Base-by-base conservation (phyloP, 37 sponge, comb jelly and placozoan species). In the Cliona cf. orientalis region DNA sequence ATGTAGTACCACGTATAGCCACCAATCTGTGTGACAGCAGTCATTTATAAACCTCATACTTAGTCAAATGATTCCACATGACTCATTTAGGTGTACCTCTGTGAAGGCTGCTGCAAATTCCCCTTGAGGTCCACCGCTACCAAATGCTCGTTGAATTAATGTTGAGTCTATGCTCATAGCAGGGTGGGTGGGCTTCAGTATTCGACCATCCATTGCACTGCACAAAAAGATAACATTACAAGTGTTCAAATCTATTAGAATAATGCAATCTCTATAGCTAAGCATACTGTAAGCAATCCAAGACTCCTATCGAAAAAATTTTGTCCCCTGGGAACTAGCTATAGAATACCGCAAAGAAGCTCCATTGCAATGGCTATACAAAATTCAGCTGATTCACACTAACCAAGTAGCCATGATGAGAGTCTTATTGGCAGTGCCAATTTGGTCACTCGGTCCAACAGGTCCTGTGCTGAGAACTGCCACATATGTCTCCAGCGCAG, bases 391-490 rank as follows among this genome's bases (percentile, higher is more conserved):
- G 4, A 11, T 6, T 67, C 4, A 7, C 17, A 34, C 44, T 55
- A 42, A 87, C 82, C 93, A 92, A 33, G 89, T 92, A 3, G 87
- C 74, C 85, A 92, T 80, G 57, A 92, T 87, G 36, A 88, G 78
- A 11, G 80, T 75, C 42, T 62, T 84, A 53, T 92, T 75, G 26
- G 53, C 70, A 12, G 38, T 55, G 5, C 39, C 75, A 35, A 85
- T 45, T 37, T 60, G 49, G 49, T 93, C 94, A 55, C 88, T 76
- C 41, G 84, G 84, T 21, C 92, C 92, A 21, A 92, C 71, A 19
- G 92, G 92, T 1, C 94, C 94, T n/a, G 70, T 77, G 74, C 84
- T 73, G 45, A 87, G 66, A 3, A 84, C 82, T 41, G 94, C 86
- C 22, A 74, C 86, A 75, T 70, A 70, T 28, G 84, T 76, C 75